Evolutionary conservation across 2,888 invertebrate species (phyloP), one percentile per base, ranked within the genome.

Genomic region (Stenurella melanura): DNA sequence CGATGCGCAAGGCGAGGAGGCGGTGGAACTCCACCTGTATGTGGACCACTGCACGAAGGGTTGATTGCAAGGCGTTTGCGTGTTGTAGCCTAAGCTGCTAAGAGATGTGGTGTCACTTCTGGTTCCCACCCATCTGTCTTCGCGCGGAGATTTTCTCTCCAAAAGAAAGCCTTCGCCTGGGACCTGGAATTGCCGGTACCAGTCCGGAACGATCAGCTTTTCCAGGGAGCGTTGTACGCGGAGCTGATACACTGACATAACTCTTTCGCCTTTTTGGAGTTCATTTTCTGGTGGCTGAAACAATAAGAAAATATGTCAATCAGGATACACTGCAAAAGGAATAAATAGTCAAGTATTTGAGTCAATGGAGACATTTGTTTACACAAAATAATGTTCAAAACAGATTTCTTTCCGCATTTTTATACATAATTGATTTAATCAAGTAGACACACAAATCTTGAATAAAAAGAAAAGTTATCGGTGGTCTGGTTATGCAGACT

Each of bases 241-340:
- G 82, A 98, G 92, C 90, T 98, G 97, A 91, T 97, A 97, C 91
- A 97, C 97, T 80, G 97, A 98, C 88, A 97, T 94, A 87, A 95
- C 94, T 78, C 96, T 93, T 88, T 95, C 95, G 89, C 94, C 94
- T 92, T 96, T 96, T 91, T 96, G 96, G 88, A 97, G 92, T 90
- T 97, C 96, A 94, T 97, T 97, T 91, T 97, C 97, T 84, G 97
- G 97, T 86, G 97, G 96, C 96, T 97, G 93, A 0, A 91, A 91
- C 82, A 86, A 85, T 85, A 85, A 66, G 78, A 64, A 12, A 15
- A 38, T n/a, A n/a, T n/a, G 21, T 26, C 30, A 61, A 9, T 30
- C n/a, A 26, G 15, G 11, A 58, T 19, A 58, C 19, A 9, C 1
- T 5, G 19, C 19, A 19, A 6, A 26, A 15, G 30, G n/a, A 30